Evolutionary conservation across 2,797 vertebrate species (phyloP), one percentile per base, ranked within the genome.

Genomic region (Sebastes nivosus): DNA sequence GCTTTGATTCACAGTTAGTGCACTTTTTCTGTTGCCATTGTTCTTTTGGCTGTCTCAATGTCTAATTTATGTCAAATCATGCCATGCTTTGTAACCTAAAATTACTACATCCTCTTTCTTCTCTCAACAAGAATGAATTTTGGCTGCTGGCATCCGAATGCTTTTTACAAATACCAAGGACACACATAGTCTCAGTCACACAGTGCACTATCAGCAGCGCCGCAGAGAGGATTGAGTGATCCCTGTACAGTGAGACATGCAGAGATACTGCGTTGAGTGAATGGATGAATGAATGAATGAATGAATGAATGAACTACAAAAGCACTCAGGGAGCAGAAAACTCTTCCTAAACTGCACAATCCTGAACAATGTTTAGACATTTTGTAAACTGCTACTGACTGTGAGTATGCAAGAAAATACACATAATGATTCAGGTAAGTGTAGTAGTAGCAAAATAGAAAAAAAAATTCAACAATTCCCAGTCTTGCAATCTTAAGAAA

Each of bases 11-110:
- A 58, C 29, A 74, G 70, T 77, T 63, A 68, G 52, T 70, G 61
- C 70, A 64, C 36, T 72, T 79, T 52, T 72, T 38, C 50, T 63
- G 59, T 72, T 61, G 25, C 52, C 32, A 67, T 79, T 90, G 70
- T 82, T 82, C 52, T 81, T 85, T 79, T 57, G 69, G 42, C 75
- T 67, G 74, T 73, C 46, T 68, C 20, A 9, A 57, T 20, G 22
- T 79, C 72, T 75, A 61, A 84, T 86, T 34, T 66, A 57, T 88
- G 68, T 85, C 82, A 90, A 80, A 81, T 77, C 74, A 80, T 58
- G 46, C 24, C 55, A 42, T 57, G 72, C 80, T 87, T 77, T 89
- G 73, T 72, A 84, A 81, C 55, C 50, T 72, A 72, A 88, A 89
- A 84, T 84, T 66, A 76, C 71, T 67, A 69, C 64, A 79, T 85